These are phyloP conservation scores for Andrena trimmerana DNA, from an alignment of 2,888 invertebrate genomes.

Conservation along the genomic window DNA sequence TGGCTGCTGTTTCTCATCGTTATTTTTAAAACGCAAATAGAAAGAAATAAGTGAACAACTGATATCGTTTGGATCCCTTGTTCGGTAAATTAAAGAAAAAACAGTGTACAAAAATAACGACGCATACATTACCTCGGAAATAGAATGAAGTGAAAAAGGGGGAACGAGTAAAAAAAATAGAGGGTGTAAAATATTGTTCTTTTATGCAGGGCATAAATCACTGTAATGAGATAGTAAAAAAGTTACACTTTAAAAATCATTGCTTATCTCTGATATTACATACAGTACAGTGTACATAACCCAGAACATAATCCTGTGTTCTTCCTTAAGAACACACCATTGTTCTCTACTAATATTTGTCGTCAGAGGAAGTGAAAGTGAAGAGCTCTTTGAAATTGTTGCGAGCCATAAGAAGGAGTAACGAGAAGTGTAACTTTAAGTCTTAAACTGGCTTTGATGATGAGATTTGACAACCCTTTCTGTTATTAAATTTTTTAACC, in stretches of 20 bases:
- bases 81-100: background rate
- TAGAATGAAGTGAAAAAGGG: background rate
- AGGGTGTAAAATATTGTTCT: too few species aligned
- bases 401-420: background rate
- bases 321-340: background rate
- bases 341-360: slow-evolving; percentile 39
- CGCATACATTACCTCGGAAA: background rate
- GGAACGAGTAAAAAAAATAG: too few species aligned
- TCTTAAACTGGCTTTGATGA: background rate
- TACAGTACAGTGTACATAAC: slow-evolving; percentile 22
- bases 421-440: background rate
- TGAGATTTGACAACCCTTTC: background rate
- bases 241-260: background rate
- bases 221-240: background rate
- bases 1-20: too few species aligned
- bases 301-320: slow-evolving; percentile 10
- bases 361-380: slow-evolving; percentile 21
- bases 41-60: background rate
- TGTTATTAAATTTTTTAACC: too few species aligned
- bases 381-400: background rate
- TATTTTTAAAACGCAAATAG: too few species aligned
- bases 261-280: slow-evolving; percentile 7
- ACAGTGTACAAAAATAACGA: background rate
- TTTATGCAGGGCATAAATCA: too few species aligned
- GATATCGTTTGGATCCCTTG: background rate